These are phyloP conservation scores for Alsophila aescularia DNA, from an alignment of 2,888 invertebrate species.

Conservation along the genomic window DNA sequence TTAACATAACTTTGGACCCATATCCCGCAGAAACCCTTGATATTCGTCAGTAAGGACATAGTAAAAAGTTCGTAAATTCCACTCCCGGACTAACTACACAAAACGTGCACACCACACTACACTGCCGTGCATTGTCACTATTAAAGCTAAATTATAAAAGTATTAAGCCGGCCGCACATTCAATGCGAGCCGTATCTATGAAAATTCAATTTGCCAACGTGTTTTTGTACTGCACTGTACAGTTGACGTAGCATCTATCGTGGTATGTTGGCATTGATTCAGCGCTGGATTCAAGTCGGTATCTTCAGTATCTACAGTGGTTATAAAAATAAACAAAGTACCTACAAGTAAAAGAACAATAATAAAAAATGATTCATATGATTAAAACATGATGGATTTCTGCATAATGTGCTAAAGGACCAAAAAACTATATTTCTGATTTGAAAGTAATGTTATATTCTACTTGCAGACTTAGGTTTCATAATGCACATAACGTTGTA, in stretches of 20 bases:
- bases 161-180: slow-evolving; percentile 29
- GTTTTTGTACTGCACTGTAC: slow-evolving; percentile 66
- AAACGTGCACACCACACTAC: background rate
- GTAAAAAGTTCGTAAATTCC: background rate
- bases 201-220: slow-evolving; percentile 73
- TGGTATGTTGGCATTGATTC: slow-evolving; percentile 1
- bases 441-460: too few species aligned
- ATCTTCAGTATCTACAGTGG: too few species aligned
- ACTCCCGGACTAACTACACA: background rate
- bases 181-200: slow-evolving; percentile 58
- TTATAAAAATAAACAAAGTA: too few species aligned
- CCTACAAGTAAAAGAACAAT: too few species aligned
- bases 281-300: background rate
- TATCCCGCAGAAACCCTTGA: background rate
- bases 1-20: too few species aligned
- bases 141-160: slow-evolving; percentile 38
- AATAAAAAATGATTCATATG: too few species aligned
- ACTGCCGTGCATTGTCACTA: slow-evolving; percentile 13
- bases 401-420: too few species aligned
- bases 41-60: background rate
- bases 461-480: too few species aligned
- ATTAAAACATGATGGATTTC: too few species aligned
- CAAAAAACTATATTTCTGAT: too few species aligned
- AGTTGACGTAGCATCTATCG: slow-evolving; percentile 53
- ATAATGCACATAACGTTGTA: too few species aligned